Evolutionary conservation across 1,140 invertebrate genomes (phyloP).

Genomic region (Meloidogyne floridensis): DNA sequence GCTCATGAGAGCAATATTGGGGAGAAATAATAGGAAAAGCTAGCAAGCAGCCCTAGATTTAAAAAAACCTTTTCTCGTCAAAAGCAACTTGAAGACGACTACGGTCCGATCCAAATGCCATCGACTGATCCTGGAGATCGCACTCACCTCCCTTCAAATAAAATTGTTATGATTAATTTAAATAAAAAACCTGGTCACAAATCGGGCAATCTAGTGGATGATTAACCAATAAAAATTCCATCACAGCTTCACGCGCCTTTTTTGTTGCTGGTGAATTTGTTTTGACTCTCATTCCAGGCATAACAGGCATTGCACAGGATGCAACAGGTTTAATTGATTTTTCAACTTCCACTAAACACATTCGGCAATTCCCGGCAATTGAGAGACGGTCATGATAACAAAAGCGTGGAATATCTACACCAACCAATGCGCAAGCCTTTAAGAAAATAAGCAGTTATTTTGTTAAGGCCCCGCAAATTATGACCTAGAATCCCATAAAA

Average conservation of each 20-base stretch:
- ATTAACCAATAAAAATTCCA: conserved; percentile 98
- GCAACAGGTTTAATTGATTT: conserved; percentile 93
- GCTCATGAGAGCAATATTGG: too few relatives aligned
- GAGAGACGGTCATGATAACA: conserved; percentile 98
- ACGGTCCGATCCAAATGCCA: conserved; percentile 97
- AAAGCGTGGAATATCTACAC: conserved; percentile 96
- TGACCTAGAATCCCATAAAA: too few relatives aligned
- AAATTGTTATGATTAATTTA: neutral
- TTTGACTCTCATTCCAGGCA: conserved; percentile 95
- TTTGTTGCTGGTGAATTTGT: conserved; percentile 92
- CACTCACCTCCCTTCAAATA: conserved; percentile 87
- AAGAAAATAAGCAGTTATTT: conserved; percentile 42
- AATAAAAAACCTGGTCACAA: conserved; percentile 78
- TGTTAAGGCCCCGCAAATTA: neutral
- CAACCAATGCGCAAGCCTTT: conserved; percentile 88
- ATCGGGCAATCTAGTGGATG: conserved; percentile 99
- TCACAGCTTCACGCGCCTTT: conserved; percentile 90
- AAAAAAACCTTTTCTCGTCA: conserved; percentile 78
- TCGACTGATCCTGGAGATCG: conserved; percentile 77
- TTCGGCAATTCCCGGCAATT: conserved; percentile 95
- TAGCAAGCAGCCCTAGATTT: conserved; percentile 57
- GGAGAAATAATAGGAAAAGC: neutral
- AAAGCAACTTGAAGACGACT: conserved; percentile 89
- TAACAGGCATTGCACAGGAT: conserved; percentile 99
- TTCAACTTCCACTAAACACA: conserved; percentile 99